These are phyloP conservation scores for Buphagus erythrorhynchus DNA, from an alignment of 2,797 vertebrate genomes.

Conservation along the genomic window DNA sequence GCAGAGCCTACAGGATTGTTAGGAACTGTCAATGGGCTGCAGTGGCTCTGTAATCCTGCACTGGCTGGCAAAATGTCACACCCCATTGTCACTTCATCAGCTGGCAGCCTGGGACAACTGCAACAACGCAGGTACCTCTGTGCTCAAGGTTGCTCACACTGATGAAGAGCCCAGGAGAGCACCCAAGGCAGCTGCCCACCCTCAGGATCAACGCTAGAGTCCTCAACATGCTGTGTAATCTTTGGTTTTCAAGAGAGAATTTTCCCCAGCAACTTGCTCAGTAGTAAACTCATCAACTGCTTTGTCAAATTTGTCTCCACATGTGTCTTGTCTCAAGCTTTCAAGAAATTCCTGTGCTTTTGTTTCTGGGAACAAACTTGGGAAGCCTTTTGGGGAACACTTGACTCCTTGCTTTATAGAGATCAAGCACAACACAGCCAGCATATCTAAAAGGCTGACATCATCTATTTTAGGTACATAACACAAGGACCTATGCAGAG, in stretches of 20 bases:
- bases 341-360: not conserved
- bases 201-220: not conserved
- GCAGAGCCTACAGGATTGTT: not conserved
- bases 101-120: not conserved
- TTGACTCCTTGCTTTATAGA: not conserved
- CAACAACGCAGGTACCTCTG: not conserved
- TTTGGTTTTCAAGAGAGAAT: not conserved
- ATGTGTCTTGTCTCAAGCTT: not conserved
- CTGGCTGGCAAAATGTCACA: slow-evolving; percentile 22
- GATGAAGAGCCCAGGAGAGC: not conserved
- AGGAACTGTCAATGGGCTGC: slow-evolving; percentile 32
- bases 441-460: not conserved
- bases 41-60: slow-evolving; percentile 12
- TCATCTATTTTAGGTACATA: not conserved
- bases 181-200: not conserved
- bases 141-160: not conserved
- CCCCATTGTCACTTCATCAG: slow-evolving; percentile 35
- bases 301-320: not conserved
- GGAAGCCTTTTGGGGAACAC: not conserved
- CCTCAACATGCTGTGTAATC: not conserved
- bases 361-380: not conserved
- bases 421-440: not conserved
- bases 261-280: not conserved
- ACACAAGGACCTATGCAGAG: not conserved
- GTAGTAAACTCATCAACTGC: not conserved